These are phyloP conservation scores for Listronotus oregonensis DNA, from an alignment of 1,140 invertebrate genomes.

Conservation along the genomic window DNA sequence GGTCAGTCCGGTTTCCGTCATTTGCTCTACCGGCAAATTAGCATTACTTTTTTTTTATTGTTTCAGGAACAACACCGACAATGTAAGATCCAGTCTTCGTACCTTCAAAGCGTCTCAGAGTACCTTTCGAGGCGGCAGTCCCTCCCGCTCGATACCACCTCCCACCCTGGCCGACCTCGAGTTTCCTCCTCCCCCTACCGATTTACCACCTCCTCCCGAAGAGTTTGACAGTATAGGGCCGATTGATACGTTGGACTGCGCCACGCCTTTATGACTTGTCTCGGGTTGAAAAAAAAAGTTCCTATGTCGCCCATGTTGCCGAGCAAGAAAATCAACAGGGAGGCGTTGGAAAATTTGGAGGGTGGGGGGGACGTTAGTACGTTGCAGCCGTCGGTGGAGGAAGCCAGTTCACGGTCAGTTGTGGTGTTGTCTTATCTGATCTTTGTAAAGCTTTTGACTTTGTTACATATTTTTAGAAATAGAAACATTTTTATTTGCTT, in stretches of 20 bases:
- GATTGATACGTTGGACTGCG: conserved; percentile 50
- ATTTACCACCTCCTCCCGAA: conserved; percentile 75
- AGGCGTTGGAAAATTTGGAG: conserved; percentile 29
- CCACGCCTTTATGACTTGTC: conserved; percentile 54
- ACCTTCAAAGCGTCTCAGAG: conserved; percentile 60
- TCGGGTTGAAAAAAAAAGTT: conserved; percentile 54
- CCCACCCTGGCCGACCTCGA: conserved; percentile 77
- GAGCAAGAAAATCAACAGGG: conserved; percentile 45
- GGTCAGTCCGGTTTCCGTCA: no score
- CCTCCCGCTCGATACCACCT: conserved; percentile 50
- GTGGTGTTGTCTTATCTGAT: no score
- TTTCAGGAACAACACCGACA: conserved; percentile 53
- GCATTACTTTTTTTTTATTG: no score
- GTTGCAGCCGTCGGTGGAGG: conserved; percentile 69
- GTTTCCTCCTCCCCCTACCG: conserved; percentile 81
- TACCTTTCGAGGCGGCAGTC: conserved; percentile 57
- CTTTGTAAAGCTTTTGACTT: no score
- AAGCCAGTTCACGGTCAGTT: conserved; percentile 63
- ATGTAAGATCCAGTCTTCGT: conserved; percentile 55
- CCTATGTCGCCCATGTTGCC: conserved; percentile 55
- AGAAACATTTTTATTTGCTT: no score
- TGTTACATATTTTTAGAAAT: no score
- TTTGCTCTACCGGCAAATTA: no score
- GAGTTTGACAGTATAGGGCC: conserved; percentile 60
- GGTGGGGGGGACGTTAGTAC: conserved; percentile 65